A percentile compares a stretch with the other conserved stretches of the same genome.
Conservation (phyloP, 2,113 vertebrate genomes). For the Acinonyx jubatus region DNA sequence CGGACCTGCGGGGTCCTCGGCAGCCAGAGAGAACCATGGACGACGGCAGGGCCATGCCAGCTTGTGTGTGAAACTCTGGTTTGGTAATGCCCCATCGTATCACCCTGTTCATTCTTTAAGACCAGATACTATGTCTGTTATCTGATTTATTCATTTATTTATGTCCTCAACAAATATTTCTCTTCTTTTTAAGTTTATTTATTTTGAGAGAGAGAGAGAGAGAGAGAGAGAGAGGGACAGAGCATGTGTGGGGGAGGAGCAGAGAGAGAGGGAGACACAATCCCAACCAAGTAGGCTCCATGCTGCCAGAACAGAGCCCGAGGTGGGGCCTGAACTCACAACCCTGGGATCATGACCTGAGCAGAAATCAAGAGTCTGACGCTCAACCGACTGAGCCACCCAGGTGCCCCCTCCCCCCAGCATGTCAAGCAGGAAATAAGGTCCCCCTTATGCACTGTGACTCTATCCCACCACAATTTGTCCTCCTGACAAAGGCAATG, state of each 20-base stretch:
- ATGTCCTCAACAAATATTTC: background rate
- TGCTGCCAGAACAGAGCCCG: rapidly evolving
- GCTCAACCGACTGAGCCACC: too few species aligned
- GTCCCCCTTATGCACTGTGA: background rate
- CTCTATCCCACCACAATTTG: too few species aligned
- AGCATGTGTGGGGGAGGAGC: too few species aligned
- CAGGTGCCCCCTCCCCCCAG: background rate
- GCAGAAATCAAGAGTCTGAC: too few species aligned
- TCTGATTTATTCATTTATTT: background rate
- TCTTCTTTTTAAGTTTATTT: too few species aligned
- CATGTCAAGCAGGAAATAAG: background rate
- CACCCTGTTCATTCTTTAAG: background rate
- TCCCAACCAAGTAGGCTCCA: too few species aligned
- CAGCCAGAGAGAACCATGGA: rapidly evolving
- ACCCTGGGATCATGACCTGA: too few species aligned
- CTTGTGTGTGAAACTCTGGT: background rate
- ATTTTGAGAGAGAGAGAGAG: too few species aligned
- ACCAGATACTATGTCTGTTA: background rate
- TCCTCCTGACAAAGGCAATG: background rate
- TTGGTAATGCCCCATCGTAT: background rate
- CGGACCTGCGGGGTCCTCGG: rapidly evolving
- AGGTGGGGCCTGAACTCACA: too few species aligned
- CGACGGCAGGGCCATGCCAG: rapidly evolving
- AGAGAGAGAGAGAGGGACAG: too few species aligned
- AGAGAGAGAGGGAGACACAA: too few species aligned